A percentile compares a stretch with the other conserved stretches of the same genome.
These are phyloP conservation scores for Psittacula derbiana DNA, from an alignment of 2,797 vertebrate species.

Conservation along the genomic window DNA sequence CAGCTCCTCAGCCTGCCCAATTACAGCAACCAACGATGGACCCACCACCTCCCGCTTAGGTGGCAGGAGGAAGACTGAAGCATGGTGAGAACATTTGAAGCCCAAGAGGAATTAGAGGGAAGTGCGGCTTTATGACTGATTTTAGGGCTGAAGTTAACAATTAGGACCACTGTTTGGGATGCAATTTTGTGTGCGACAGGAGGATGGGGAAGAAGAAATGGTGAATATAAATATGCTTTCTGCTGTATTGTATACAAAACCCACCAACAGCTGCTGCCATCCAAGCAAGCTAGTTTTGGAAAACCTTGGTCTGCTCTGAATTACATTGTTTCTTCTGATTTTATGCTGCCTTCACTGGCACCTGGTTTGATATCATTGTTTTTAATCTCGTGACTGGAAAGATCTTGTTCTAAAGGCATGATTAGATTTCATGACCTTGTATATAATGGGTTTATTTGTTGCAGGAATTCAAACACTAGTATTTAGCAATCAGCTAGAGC, in stretches of 20 bases:
- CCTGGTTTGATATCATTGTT: background rate
- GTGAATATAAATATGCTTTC: background rate
- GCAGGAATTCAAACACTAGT: background rate
- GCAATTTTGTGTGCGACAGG: background rate
- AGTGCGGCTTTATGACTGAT: background rate
- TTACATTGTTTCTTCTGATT: background rate
- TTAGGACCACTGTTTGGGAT: background rate
- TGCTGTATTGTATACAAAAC: background rate
- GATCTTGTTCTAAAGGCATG: background rate
- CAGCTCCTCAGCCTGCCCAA: background rate
- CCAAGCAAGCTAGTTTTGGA: background rate
- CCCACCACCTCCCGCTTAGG: background rate
- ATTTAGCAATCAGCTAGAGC: background rate
- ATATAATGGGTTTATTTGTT: background rate
- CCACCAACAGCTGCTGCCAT: background rate
- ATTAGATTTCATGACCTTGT: background rate
- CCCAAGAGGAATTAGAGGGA: background rate
- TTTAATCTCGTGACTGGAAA: background rate
- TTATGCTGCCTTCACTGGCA: background rate
- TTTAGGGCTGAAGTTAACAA: background rate
- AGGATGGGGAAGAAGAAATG: background rate
- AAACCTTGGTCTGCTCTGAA: background rate
- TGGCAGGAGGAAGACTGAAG: background rate
- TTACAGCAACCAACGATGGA: accelerated
- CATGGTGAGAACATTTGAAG: background rate